These are phyloP conservation scores for Drosophila mimica DNA, from an alignment of 2,888 invertebrate species.

Conservation along the genomic window DNA sequence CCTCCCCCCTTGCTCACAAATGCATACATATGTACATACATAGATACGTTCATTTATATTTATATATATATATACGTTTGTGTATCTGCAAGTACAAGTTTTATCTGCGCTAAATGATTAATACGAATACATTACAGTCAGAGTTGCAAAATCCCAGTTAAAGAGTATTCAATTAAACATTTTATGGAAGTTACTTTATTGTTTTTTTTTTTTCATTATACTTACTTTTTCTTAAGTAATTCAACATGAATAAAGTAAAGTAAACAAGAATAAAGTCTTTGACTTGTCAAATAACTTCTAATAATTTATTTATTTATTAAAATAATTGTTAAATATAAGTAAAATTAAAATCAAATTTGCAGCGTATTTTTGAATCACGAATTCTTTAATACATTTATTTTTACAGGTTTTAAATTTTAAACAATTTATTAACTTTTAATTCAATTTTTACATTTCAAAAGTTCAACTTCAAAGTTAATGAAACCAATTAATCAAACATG, in stretches of 20 bases:
- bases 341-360: neutral
- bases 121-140: neutral
- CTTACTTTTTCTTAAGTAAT: neutral
- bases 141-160: conserved; percentile 1
- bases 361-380: neutral
- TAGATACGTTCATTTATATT: conserved; percentile 6
- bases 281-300: too few species aligned
- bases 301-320: too few species aligned
- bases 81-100: neutral
- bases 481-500: neutral
- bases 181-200: neutral
- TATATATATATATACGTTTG: neutral
- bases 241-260: too few species aligned
- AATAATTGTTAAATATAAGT: too few species aligned
- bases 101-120: conserved; percentile 11
- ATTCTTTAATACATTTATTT: neutral
- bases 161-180: neutral
- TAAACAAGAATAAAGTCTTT: too few species aligned
- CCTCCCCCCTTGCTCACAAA: neutral
- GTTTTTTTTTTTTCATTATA: neutral
- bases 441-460: neutral
- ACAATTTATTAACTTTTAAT: neutral
- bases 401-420: neutral
- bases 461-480: neutral
- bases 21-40: conserved; percentile 2